Conservation (phyloP, 2,888 invertebrate species). For the Xestia rhomboidea region DNA sequence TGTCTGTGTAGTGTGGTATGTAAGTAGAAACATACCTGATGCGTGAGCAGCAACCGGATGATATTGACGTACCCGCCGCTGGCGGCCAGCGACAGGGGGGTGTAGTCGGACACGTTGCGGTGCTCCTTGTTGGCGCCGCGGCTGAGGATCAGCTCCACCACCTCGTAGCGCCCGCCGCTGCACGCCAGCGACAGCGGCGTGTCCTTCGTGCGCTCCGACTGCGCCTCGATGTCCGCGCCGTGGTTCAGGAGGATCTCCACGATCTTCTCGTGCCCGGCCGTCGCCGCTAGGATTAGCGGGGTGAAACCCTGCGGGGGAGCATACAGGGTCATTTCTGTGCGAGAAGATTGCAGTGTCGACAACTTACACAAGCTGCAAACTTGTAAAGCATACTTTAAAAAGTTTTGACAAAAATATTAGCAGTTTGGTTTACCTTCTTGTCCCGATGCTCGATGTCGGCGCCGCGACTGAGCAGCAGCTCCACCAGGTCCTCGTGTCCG, state of each 20-base stretch:
- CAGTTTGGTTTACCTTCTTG: conserved; percentile 92
- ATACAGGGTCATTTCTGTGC: neutral
- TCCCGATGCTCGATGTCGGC: conserved; percentile 99
- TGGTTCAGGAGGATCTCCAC: conserved; percentile 98
- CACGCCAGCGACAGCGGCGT: conserved; percentile 99
- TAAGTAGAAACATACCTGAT: conserved; percentile 90
- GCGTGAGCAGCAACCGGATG: conserved; percentile 97
- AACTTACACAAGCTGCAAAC: neutral
- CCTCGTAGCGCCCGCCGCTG: conserved; percentile 98
- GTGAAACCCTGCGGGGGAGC: conserved; percentile 94
- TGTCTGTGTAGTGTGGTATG: neutral
- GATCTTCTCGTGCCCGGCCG: conserved; percentile 95
- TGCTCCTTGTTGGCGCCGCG: conserved; percentile 99
- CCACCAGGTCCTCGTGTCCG: conserved; percentile 98
- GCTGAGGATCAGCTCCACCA: conserved; percentile 97
- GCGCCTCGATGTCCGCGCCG: conserved; percentile 99
- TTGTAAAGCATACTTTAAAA: neutral
- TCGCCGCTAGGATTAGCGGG: conserved; percentile 98
- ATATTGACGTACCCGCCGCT: conserved; percentile 99
- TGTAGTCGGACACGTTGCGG: conserved; percentile 99
- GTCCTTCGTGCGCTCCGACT: conserved; percentile 99
- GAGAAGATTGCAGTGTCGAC: neutral
- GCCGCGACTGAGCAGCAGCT: conserved; percentile 96
- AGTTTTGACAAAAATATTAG: neutral
- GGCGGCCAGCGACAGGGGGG: conserved; percentile 99